These are phyloP conservation scores for Scaptodrosophila latifasciaeformis DNA, from an alignment of 2,888 invertebrate species.

Conservation along the genomic window DNA sequence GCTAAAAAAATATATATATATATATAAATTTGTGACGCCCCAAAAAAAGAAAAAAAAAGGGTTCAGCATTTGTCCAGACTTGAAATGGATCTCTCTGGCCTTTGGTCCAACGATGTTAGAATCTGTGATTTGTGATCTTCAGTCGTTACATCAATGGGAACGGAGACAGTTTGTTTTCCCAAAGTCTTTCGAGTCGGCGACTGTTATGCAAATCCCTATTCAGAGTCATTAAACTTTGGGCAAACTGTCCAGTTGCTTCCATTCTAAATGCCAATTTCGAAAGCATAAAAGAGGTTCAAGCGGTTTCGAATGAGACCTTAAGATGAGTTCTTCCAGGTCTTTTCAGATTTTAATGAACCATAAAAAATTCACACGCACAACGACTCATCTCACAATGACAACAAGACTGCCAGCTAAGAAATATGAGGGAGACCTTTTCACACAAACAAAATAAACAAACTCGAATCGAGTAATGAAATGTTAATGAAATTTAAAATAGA, in stretches of 20 bases:
- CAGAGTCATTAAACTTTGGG: slow-evolving; percentile 1
- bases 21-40: not conserved
- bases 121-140: no score
- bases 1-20: slow-evolving; percentile 1
- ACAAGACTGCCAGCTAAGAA: slow-evolving; percentile 24
- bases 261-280: slow-evolving; percentile 27
- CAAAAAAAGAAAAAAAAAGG: no score
- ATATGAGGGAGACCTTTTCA: slow-evolving; percentile 48
- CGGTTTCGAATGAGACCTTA: slow-evolving; percentile 3
- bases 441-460: not conserved
- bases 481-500: slow-evolving; percentile 63
- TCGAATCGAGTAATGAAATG: slow-evolving; percentile 37
- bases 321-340: slow-evolving; percentile 20
- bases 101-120: no score
- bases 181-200: slow-evolving; percentile 6
- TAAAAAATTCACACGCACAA: slow-evolving; percentile 67
- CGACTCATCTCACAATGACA: slow-evolving; percentile 7
- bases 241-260: not conserved
- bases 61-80: no score
- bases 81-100: no score
- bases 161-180: slow-evolving; percentile 5
- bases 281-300: slow-evolving; percentile 8
- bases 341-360: slow-evolving; percentile 67
- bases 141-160: not conserved
- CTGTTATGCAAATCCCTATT: not conserved